Conservation (phyloP, 1,140 invertebrate species). For the Conus ventricosus region DNA sequence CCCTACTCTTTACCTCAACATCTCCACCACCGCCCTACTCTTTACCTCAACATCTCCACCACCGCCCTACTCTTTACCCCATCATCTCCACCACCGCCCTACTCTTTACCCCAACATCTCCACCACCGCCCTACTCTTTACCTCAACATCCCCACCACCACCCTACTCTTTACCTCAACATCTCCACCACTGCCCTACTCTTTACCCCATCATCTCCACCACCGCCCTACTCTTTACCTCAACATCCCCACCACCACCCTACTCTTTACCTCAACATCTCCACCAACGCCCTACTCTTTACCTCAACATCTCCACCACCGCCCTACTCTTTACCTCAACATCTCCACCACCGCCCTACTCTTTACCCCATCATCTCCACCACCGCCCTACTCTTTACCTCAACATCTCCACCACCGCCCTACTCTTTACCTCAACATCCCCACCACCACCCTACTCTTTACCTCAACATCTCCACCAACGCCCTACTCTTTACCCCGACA, state of each 20-base stretch:
- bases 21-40: too few species aligned
- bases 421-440: slow-evolving; percentile 77
- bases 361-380: too few species aligned
- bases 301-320: slow-evolving; percentile 77
- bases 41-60: slow-evolving; percentile 78
- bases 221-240: slow-evolving; percentile 73
- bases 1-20: slow-evolving; percentile 75
- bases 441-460: slow-evolving; percentile 34
- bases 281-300: slow-evolving; percentile 37
- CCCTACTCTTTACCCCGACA: slow-evolving; percentile 76
- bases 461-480: slow-evolving; percentile 77
- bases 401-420: too few species aligned
- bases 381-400: slow-evolving; percentile 73
- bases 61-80: slow-evolving; percentile 54
- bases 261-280: slow-evolving; percentile 76
- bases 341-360: too few species aligned
- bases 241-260: too few species aligned
- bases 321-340: slow-evolving; percentile 75
- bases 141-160: slow-evolving; percentile 77
- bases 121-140: slow-evolving; percentile 36
- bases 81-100: too few species aligned
- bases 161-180: slow-evolving; percentile 75
- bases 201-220: too few species aligned
- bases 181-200: too few species aligned
- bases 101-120: slow-evolving; percentile 66